phyloP scores from a whole-genome alignment of 2,113 vertebrate genomes.

The Corapipo altera region DNA sequence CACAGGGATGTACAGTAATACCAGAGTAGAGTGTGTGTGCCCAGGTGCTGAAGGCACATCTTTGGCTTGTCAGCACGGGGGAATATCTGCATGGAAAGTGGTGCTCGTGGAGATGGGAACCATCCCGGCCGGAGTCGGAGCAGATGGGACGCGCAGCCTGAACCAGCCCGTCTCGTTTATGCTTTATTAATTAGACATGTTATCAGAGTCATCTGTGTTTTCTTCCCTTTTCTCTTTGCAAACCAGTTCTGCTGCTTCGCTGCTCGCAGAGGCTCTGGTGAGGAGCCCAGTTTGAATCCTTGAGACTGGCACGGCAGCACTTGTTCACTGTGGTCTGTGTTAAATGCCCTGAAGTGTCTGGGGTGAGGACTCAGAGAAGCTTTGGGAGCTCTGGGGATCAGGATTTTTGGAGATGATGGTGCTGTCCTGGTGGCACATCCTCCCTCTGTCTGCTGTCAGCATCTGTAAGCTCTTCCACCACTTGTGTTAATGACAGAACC shows the following conservation, averaged over 20 bases:
- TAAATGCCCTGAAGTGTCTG: accelerated
- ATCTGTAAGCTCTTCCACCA: neutral
- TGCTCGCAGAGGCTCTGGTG: neutral
- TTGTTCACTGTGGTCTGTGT: neutral
- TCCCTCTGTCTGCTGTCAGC: accelerated
- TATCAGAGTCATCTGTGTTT: slow-evolving; percentile 45
- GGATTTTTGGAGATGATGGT: neutral
- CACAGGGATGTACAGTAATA: accelerated
- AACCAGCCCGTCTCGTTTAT: slow-evolving; percentile 37
- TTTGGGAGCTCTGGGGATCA: neutral
- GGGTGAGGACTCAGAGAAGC: neutral
- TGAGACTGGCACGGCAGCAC: neutral
- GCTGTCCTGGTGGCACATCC: neutral
- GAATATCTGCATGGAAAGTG: neutral
- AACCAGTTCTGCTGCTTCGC: slow-evolving; percentile 55
- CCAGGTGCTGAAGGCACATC: neutral
- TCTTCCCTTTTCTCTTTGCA: slow-evolving; percentile 46
- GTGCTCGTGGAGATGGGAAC: neutral
- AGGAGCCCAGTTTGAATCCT: neutral
- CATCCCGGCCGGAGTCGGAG: neutral
- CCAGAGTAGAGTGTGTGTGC: neutral
- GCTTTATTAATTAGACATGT: slow-evolving; percentile 26
- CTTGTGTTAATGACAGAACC: neutral
- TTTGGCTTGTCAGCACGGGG: neutral
- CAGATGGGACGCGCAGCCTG: neutral